These are phyloP conservation scores for Thumatha senex DNA, from an alignment of 2,888 invertebrate genomes.

Conservation along the genomic window DNA sequence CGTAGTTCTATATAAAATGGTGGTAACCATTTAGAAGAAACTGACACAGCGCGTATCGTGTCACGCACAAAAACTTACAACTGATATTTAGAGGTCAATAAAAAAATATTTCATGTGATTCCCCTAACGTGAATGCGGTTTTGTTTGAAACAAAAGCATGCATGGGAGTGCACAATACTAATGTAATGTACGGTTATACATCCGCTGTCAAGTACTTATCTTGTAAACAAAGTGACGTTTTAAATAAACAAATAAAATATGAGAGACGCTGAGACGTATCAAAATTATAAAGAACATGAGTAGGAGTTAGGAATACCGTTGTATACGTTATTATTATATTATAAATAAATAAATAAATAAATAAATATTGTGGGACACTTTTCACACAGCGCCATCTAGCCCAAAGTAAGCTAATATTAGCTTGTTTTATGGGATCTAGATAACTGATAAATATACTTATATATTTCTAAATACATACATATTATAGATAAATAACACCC, in stretches of 20 bases:
- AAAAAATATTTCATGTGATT: neutral
- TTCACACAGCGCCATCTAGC: too few relatives aligned
- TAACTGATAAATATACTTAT: too few relatives aligned
- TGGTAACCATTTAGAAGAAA: too few relatives aligned
- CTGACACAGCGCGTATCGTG: too few relatives aligned
- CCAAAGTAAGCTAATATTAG: too few relatives aligned
- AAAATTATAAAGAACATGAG: slow-evolving; percentile 10
- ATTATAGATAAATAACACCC: too few relatives aligned
- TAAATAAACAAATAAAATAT: slow-evolving; percentile 26
- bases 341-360: neutral
- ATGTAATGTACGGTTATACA: slow-evolving; percentile 24
- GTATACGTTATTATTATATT: neutral
- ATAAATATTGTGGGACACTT: too few relatives aligned
- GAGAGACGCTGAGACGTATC: slow-evolving; percentile 6
- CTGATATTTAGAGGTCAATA: too few relatives aligned
- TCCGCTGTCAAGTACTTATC: slow-evolving; percentile 18
- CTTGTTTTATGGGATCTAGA: too few relatives aligned
- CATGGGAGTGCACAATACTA: slow-evolving; percentile 7
- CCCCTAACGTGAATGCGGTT: neutral
- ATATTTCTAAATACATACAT: too few relatives aligned
- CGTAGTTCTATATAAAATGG: too few relatives aligned
- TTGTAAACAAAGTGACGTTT: slow-evolving; percentile 14
- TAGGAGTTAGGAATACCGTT: neutral
- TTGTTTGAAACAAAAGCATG: slow-evolving; percentile 12
- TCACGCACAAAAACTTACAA: too few relatives aligned